Evolutionary conservation across 2,113 vertebrate species (phyloP).

Genomic region (Toxotes jaculatrix): DNA sequence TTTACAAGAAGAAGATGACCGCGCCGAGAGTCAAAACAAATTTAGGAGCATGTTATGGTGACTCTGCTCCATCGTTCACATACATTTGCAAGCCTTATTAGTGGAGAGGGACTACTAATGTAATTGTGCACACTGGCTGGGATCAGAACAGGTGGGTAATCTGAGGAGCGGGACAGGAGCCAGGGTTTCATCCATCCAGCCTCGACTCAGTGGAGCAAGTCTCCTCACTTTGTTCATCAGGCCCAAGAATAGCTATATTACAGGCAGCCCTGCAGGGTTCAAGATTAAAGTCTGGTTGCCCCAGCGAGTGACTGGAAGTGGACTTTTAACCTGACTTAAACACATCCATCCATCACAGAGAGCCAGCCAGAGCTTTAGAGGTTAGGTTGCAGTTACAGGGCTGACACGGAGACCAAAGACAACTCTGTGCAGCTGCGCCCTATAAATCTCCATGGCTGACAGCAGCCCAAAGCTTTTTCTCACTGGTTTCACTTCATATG

Average conservation of each 20-base stretch:
- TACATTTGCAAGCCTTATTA: slow-evolving; percentile 61
- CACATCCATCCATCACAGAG: slow-evolving; percentile 68
- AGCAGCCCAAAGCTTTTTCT: slow-evolving; percentile 61
- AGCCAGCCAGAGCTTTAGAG: slow-evolving; percentile 59
- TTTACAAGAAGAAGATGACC: slow-evolving; percentile 46
- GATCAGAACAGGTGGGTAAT: slow-evolving; percentile 69
- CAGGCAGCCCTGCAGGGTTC: slow-evolving; percentile 37
- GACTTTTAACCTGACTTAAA: slow-evolving; percentile 76
- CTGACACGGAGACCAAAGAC: slow-evolving; percentile 69
- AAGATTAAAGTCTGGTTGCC: slow-evolving; percentile 67
- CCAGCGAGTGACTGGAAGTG: slow-evolving; percentile 60
- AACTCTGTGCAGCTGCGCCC: slow-evolving; percentile 80
- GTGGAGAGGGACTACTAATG: slow-evolving; percentile 47
- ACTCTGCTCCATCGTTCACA: slow-evolving; percentile 46
- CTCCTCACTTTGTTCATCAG: slow-evolving; percentile 71
- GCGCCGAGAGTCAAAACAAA: slow-evolving; percentile 56
- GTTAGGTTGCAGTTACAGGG: slow-evolving; percentile 72
- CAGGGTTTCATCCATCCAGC: slow-evolving; percentile 56
- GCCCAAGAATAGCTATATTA: slow-evolving; percentile 52
- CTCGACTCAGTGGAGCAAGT: slow-evolving; percentile 63
- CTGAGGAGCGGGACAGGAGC: slow-evolving; percentile 54
- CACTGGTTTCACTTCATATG: slow-evolving; percentile 62
- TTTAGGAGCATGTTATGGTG: slow-evolving; percentile 37
- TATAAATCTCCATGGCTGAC: slow-evolving; percentile 83
- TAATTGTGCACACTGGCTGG: slow-evolving; percentile 39